Evolutionary conservation across 35 echinoderm and acorn worm genomes (phyloP).

Genomic region (Hemicentrotus pulcherrimus): DNA sequence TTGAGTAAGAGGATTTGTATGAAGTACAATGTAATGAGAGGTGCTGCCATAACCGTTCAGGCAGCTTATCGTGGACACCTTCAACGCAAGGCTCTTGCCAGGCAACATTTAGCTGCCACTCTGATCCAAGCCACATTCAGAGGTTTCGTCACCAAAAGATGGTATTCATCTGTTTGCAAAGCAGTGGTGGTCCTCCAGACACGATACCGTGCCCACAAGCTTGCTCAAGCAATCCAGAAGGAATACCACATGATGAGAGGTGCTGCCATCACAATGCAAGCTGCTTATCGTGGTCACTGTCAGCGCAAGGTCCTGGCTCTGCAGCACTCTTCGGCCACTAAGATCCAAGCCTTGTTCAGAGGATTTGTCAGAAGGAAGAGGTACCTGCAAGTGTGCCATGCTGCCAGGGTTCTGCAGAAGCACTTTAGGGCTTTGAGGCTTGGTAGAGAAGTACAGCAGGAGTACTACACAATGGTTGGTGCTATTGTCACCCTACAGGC

Average conservation of each 20-base stretch:
- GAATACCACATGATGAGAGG: conserved; percentile 57
- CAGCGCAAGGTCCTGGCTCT: not conserved
- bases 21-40: conserved; percentile 30
- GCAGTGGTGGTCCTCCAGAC: conserved; percentile 67
- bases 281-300: conserved; percentile 47
- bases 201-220: conserved; percentile 36
- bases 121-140: conserved; percentile 47
- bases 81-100: conserved; percentile 30
- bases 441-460: conserved; percentile 9
- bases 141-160: conserved; percentile 20
- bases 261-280: conserved; percentile 65
- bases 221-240: conserved; percentile 24
- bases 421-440: conserved; percentile 32
- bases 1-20: not conserved
- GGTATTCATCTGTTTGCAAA: conserved; percentile 51
- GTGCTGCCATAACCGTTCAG: conserved; percentile 52
- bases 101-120: conserved; percentile 41
- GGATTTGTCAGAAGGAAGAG: conserved; percentile 36
- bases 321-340: conserved; percentile 57
- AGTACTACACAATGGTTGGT: conserved; percentile 53
- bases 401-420: conserved; percentile 29
- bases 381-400: conserved; percentile 4
- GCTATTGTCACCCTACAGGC: conserved; percentile 64
- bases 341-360: conserved; percentile 70
- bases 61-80: conserved; percentile 51